Conservation (phyloP, 1,140 invertebrate genomes). For the Tetranychus cinnabarinus region DNA sequence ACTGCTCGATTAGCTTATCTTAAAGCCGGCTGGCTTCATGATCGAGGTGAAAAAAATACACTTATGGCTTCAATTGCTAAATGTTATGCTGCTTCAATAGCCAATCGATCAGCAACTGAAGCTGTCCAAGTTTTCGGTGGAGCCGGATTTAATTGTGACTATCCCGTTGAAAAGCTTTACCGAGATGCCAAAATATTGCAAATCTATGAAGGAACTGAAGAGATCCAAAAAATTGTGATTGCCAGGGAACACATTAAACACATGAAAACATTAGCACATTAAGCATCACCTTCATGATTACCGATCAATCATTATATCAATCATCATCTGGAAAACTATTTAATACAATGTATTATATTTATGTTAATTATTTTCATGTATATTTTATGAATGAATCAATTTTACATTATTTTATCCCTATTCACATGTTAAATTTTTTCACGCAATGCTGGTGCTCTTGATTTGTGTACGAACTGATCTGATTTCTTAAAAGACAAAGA, state of each 20-base stretch:
- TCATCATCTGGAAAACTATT: no score
- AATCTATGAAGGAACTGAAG: conserved; percentile 49
- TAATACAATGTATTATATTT: no score
- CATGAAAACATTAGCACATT: no score
- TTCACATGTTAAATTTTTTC: no score
- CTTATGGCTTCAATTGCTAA: conserved; percentile 83
- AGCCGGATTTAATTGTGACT: conserved; percentile 87
- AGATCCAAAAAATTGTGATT: conserved; percentile 87
- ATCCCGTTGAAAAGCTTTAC: conserved; percentile 98
- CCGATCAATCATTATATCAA: no score
- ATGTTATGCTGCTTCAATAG: conserved; percentile 65
- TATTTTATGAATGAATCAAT: no score
- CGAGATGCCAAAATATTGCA: conserved; percentile 95
- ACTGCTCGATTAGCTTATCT: conserved; percentile 59
- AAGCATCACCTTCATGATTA: no score
- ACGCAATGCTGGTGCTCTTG: no score
- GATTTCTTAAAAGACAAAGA: no score
- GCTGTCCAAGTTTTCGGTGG: conserved; percentile 87
- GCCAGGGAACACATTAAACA: conserved; percentile 23
- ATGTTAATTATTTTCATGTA: no score
- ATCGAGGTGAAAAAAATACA: conserved; percentile 53
- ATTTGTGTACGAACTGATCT: no score
- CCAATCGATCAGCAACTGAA: conserved; percentile 79
- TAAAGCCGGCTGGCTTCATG: conserved; percentile 65
- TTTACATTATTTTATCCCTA: no score